These are phyloP conservation scores for Hedychridium roseum DNA, from an alignment of 2,888 invertebrate genomes.

Conservation along the genomic window DNA sequence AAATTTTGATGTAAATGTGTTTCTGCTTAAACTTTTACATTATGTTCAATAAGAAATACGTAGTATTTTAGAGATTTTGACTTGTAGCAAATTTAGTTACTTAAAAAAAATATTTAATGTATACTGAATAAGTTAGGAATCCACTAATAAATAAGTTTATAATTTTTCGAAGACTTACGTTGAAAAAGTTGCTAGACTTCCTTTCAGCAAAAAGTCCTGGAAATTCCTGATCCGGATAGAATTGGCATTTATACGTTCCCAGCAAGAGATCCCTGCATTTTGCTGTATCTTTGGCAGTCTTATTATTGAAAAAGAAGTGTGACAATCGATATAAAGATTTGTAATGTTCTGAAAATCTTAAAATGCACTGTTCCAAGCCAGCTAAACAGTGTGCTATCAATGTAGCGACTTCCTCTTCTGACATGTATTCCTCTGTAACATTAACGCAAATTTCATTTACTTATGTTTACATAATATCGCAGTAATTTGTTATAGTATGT, in stretches of 20 bases:
- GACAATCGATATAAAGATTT: slow-evolving; percentile 90
- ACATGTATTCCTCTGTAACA: slow-evolving; percentile 53
- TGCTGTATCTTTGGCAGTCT: slow-evolving; percentile 72
- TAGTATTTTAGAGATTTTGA: not conserved
- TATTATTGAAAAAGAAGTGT: slow-evolving; percentile 81
- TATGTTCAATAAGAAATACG: slow-evolving; percentile 11
- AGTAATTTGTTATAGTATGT: not conserved
- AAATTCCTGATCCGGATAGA: slow-evolving; percentile 70
- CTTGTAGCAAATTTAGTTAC: not conserved
- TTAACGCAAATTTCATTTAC: not conserved
- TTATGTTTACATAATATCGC: not conserved
- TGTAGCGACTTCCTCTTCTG: slow-evolving; percentile 68
- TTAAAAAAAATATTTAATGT: slow-evolving; percentile 4
- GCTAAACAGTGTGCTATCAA: slow-evolving; percentile 75
- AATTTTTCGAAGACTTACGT: slow-evolving; percentile 73
- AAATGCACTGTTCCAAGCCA: slow-evolving; percentile 85
- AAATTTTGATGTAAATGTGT: slow-evolving; percentile 20
- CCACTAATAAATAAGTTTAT: no score
- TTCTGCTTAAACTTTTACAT: slow-evolving; percentile 20
- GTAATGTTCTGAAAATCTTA: slow-evolving; percentile 89
- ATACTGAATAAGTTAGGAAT: slow-evolving; percentile 3
- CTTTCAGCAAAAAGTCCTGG: slow-evolving; percentile 87
- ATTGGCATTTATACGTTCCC: slow-evolving; percentile 73
- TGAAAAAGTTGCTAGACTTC: slow-evolving; percentile 87
- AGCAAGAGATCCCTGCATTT: slow-evolving; percentile 78